phyloP scores from a whole-genome alignment of 37 sponge, comb jelly and placozoan species.

The Ephydatia muelleri region DNA sequence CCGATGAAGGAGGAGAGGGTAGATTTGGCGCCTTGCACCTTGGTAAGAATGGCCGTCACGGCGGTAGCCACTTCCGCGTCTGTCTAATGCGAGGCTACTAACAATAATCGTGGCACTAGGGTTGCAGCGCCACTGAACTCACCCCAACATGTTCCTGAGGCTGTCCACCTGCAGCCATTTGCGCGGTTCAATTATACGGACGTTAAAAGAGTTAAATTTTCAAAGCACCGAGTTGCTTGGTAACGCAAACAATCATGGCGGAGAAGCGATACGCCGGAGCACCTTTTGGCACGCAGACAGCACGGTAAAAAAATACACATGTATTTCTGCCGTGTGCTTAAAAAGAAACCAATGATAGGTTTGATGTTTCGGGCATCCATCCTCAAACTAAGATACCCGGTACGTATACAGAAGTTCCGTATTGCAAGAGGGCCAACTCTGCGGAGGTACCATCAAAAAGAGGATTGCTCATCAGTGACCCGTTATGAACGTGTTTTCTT shows the following conservation, averaged over 20 bases:
- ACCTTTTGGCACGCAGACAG: slow-evolving; percentile 92
- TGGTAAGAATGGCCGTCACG: slow-evolving; percentile 36
- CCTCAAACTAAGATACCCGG: slow-evolving; percentile 95
- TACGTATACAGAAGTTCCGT: slow-evolving; percentile 93
- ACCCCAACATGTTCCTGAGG: neutral
- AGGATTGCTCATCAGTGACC: neutral
- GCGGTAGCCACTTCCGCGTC: slow-evolving; percentile 53
- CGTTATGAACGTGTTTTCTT: neutral
- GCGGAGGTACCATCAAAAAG: slow-evolving; percentile 52
- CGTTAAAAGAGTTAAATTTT: too few species aligned
- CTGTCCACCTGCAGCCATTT: neutral
- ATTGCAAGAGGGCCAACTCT: slow-evolving; percentile 86
- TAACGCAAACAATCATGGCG: slow-evolving; percentile 38
- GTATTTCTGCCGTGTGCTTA: neutral
- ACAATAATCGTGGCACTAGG: neutral
- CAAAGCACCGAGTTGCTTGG: neutral
- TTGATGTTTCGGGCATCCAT: slow-evolving; percentile 92
- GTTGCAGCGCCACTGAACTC: neutral
- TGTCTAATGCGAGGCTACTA: neutral
- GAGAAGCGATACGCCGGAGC: slow-evolving; percentile 82
- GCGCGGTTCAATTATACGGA: neutral
- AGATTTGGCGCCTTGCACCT: slow-evolving; percentile 63
- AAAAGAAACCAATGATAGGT: slow-evolving; percentile 40
- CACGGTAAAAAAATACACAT: slow-evolving; percentile 45
- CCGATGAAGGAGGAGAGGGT: slow-evolving; percentile 52